These are phyloP conservation scores for Anthopleura sola DNA, from an alignment of 64 coral and sea anemone genomes.

Conservation along the genomic window DNA sequence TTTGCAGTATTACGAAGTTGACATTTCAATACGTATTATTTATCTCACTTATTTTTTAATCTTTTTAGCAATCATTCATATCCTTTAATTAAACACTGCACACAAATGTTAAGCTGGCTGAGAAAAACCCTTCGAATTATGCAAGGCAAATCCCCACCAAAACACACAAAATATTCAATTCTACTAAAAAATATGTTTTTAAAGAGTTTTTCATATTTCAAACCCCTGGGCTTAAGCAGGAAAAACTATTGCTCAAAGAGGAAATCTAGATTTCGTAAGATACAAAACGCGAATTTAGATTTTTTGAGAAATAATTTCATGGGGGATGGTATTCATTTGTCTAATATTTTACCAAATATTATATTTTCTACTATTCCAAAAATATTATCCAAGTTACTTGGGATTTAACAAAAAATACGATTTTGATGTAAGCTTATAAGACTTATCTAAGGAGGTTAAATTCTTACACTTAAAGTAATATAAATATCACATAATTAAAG, in stretches of 20 bases:
- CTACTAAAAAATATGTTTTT: too few relatives aligned
- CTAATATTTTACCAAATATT: too few relatives aligned
- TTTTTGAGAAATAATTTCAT: too few relatives aligned
- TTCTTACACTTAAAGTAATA: background rate
- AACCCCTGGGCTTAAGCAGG: too few relatives aligned
- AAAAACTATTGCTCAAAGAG: too few relatives aligned
- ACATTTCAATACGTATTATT: background rate
- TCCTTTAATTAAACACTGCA: background rate
- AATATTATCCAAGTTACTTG: background rate
- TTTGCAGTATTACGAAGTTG: background rate
- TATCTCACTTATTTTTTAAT: background rate
- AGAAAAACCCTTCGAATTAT: background rate
- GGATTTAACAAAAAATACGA: too few relatives aligned
- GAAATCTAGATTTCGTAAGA: too few relatives aligned
- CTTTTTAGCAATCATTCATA: conserved; percentile 11
- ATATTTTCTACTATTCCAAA: background rate
- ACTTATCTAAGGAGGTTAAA: background rate
- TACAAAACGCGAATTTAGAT: too few relatives aligned
- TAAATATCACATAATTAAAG: background rate
- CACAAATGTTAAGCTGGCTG: background rate
- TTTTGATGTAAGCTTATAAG: background rate
- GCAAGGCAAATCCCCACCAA: background rate
- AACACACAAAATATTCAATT: background rate
- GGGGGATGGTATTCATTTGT: too few relatives aligned
- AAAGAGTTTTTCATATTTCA: too few relatives aligned